Base-by-base conservation (phyloP, 1,140 invertebrate genomes). In the Nebria ingens region DNA sequence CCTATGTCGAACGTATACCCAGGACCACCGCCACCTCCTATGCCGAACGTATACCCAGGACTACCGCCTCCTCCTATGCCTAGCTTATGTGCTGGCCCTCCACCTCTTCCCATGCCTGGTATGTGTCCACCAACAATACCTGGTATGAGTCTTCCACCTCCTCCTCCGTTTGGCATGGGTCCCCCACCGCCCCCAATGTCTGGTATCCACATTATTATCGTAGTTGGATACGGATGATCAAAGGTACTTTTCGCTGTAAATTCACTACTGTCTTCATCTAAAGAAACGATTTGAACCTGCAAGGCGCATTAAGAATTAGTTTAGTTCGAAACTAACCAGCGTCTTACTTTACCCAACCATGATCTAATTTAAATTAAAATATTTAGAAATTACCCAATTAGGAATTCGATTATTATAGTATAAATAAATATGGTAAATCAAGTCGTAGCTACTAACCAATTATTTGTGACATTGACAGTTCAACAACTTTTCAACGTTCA, bases 121-220 rank as follows among this genome's bases (percentile, higher is more conserved):
- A 62, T 66, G 56, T 68, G 71, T 2, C 64, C 64, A 19, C 62
- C 64, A 38, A n/a, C n/a, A n/a, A n/a, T n/a, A n/a, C n/a, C n/a
- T n/a, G n/a, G n/a, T n/a, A n/a, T n/a, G n/a, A n/a, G n/a, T n/a
- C n/a, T n/a, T n/a, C n/a, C n/a, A n/a, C 63, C 63, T n/a, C 71
- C 71, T 6, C 68, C 69, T 19, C 62, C 62, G 21, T 61, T 60
- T 4, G 61, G 59, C 19, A 61, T 65, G 38, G 66, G 59, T 53
- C 70, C 58, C 40, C 64, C 62, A 1, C 67, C 68, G 2, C 66
- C 71, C 22, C 71, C 72, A 25, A 86, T 91, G 72, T 98, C 66
- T 73, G 17, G 97, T 69, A 98, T 98, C 94, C 95, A 99, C 91
- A 98, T 97, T 57, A 98, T 97, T 82, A 98, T 98, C 21, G 96